Conservation (phyloP, 2,113 vertebrate species). For the Pachyramphus minor region DNA sequence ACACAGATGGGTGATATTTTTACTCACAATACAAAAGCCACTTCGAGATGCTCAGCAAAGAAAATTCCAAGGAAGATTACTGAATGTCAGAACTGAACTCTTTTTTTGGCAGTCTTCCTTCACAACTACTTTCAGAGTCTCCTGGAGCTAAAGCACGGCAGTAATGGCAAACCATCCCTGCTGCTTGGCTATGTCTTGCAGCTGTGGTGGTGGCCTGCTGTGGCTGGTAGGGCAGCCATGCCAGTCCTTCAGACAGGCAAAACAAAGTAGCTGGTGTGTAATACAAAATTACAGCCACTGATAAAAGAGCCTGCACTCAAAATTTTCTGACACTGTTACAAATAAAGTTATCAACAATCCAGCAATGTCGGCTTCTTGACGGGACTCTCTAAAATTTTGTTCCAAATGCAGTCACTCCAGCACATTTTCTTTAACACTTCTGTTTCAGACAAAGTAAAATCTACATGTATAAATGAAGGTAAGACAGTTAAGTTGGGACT, state of each 20-base stretch:
- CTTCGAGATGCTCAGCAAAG: background rate
- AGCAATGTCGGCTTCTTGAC: background rate
- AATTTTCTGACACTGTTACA: background rate
- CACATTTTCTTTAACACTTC: background rate
- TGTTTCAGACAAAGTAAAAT: background rate
- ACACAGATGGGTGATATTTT: background rate
- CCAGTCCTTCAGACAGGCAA: background rate
- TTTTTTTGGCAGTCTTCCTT: background rate
- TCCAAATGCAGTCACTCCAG: background rate
- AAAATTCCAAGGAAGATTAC: background rate
- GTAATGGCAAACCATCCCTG: background rate
- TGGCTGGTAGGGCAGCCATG: background rate
- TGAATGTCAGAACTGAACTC: background rate
- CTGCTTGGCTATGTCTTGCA: background rate
- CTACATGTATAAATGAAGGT: background rate
- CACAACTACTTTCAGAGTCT: background rate
- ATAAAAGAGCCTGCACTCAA: background rate
- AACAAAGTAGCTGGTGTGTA: background rate
- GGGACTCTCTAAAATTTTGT: background rate
- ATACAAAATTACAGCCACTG: background rate
- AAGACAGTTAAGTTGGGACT: background rate
- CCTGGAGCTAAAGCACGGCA: background rate
- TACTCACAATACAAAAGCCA: background rate
- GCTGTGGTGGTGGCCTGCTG: background rate
- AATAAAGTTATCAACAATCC: background rate